Base-by-base conservation (phyloP, 2,888 invertebrate species). In the Andricus curvator region DNA sequence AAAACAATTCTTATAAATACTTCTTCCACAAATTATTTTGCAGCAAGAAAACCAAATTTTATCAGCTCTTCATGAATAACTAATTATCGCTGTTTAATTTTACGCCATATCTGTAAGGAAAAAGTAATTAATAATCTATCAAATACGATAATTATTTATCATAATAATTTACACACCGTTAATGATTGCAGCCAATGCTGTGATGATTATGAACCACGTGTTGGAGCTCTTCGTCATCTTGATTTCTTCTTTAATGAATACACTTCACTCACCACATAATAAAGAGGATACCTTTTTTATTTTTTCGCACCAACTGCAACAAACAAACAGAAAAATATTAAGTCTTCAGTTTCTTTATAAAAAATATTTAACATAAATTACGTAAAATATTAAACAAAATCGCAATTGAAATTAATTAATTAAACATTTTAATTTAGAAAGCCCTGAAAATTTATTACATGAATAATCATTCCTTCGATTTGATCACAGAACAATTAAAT, bases 181-280 rank as follows among this genome's bases (percentile, higher is more conserved):
- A 80, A 79, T 80, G n/a, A 83, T 84, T 70, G 81, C 51, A 78
- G 79, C 80, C 81, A 83, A 81, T 81, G 80, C 64, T 9, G 79
- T 82, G 81, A 82, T 78, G 81, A 4, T 78, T 44, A 82, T 81
- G 80, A 84, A 80, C 84, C 84, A 84, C 81, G 76, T 80, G 68
- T 79, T 41, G 79, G 78, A 84, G 80, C 78, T 81, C 77, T 56
- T 74, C 33, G 74, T 74, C 74, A 74, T 74, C 29, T 56, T 74
- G 74, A 74, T 56, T 74, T 33, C n/a, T 74, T 25, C 29, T 33
- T 74, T 29, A 33, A 74, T 29, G 2, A 74, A 20, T 33, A 20
- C 74, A 74, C 74, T 74, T 74, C 74, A 74, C 74, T 56, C 56
- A 74, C 51, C 74, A 74, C 74, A 74, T 74, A 56, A 74, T 74